Conservation (phyloP, 2,797 vertebrate genomes). For the Urophycis tenuis region DNA sequence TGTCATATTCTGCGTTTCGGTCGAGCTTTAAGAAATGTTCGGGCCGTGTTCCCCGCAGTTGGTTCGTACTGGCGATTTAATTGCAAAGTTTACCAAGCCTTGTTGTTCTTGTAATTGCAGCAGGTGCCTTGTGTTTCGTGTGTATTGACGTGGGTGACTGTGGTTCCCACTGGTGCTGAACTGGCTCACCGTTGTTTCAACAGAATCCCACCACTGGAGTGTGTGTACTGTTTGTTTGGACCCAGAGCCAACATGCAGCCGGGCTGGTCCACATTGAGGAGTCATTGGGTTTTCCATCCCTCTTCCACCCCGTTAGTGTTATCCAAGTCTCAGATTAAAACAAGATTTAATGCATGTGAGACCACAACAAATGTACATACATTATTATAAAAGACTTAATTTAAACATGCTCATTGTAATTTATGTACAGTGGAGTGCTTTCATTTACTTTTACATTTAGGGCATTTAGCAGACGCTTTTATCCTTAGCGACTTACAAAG, state of each 20-base stretch:
- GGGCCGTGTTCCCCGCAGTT: not conserved
- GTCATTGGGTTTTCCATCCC: not conserved
- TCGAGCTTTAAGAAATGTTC: not conserved
- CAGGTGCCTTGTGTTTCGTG: not conserved
- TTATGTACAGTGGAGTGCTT: not conserved
- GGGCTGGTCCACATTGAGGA: not conserved
- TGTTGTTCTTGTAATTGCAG: not conserved
- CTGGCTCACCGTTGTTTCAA: not conserved
- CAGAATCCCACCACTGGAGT: not conserved
- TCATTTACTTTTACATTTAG: no score
- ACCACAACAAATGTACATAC: not conserved
- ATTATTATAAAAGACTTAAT: not conserved
- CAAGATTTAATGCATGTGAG: not conserved
- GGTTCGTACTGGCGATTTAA: not conserved
- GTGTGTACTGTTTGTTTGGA: not conserved
- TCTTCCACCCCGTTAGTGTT: not conserved
- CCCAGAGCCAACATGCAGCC: not conserved
- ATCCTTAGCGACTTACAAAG: no score
- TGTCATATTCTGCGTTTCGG: not conserved
- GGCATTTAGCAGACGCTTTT: no score
- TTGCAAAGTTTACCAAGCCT: not conserved
- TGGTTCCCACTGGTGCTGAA: not conserved
- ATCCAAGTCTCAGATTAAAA: not conserved
- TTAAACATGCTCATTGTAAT: not conserved
- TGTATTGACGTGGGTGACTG: not conserved